Percentiles rank a stretch among this genome's conserved stretches.
phyloP scores from a whole-genome alignment of 2,113 vertebrate species.

The Gymnobelideus leadbeateri region DNA sequence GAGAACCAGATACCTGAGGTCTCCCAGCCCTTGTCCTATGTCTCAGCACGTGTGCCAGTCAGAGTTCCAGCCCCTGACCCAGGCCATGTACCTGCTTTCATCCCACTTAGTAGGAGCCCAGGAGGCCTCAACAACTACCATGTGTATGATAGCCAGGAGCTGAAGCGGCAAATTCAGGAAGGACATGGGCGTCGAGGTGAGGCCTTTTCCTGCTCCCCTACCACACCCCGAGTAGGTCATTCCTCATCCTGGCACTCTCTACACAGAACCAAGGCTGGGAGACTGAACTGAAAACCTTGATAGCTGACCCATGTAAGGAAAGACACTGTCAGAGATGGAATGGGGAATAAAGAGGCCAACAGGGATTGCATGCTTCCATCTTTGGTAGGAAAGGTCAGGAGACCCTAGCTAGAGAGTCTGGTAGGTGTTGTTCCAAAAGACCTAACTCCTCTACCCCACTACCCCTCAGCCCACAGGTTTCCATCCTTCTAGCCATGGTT shows the following conservation, averaged over 20 bases:
- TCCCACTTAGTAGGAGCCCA: constrained; percentile 73
- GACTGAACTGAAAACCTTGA: constrained; percentile 49
- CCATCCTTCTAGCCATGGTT: neutral
- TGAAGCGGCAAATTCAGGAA: constrained; percentile 75
- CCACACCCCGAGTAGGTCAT: neutral
- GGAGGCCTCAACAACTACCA: constrained; percentile 61
- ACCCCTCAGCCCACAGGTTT: neutral
- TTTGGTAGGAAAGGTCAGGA: neutral
- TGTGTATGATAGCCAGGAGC: constrained; percentile 75
- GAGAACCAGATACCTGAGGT: neutral
- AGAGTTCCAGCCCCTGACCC: neutral
- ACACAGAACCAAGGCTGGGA: constrained; percentile 42
- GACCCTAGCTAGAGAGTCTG: neutral
- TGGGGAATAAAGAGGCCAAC: constrained; percentile 67
- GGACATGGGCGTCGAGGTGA: neutral
- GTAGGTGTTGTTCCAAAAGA: neutral
- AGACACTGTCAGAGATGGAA: neutral
- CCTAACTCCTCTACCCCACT: neutral
- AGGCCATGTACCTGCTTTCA: constrained; percentile 31
- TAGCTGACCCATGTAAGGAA: rapidly evolving
- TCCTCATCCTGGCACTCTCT: constrained; percentile 57
- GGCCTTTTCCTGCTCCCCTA: constrained; percentile 55
- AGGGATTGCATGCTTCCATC: neutral
- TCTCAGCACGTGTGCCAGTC: constrained; percentile 29
- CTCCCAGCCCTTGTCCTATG: constrained; percentile 45